Evolutionary conservation across 2,888 invertebrate genomes (phyloP).

Genomic region (Caenorhabditis angaria): DNA sequence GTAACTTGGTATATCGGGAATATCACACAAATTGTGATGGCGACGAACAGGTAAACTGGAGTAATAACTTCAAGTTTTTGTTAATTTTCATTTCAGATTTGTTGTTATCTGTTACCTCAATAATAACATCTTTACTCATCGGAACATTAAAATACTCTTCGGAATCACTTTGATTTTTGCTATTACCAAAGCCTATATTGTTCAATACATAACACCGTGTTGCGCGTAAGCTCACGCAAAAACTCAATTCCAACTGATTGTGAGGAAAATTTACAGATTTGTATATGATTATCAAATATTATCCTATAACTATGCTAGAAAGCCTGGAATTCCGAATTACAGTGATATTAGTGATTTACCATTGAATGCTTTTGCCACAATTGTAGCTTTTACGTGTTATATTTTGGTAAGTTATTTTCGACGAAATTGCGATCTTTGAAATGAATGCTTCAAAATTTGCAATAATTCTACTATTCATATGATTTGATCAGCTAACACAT

Average conservation of each 20-base stretch:
- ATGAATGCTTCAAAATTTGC: no score
- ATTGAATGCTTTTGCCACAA: conserved; percentile 41
- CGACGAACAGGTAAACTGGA: conserved; percentile 42
- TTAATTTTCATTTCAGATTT: no score
- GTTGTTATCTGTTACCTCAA: conserved; percentile 37
- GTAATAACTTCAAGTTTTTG: conserved; percentile 42
- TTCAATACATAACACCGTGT: conserved; percentile 47
- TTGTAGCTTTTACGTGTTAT: conserved; percentile 38
- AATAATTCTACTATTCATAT: no score
- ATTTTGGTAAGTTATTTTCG: conserved; percentile 9
- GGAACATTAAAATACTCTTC: conserved; percentile 6
- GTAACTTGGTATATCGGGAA: conserved; percentile 32
- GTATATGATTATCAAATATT: conserved; percentile 37
- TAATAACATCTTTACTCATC: conserved; percentile 17
- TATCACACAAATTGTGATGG: conserved; percentile 49
- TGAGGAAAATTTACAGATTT: no score
- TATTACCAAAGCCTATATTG: conserved; percentile 23
- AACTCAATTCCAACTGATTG: neutral
- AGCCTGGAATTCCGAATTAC: conserved; percentile 36
- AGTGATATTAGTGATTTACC: conserved; percentile 48
- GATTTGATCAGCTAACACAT: no score
- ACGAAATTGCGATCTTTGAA: no score
- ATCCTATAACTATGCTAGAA: conserved; percentile 41
- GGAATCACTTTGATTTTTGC: conserved; percentile 15
- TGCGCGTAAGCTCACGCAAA: conserved; percentile 24